Conservation (phyloP, 1,140 invertebrate genomes). For the Solen grandis region DNA sequence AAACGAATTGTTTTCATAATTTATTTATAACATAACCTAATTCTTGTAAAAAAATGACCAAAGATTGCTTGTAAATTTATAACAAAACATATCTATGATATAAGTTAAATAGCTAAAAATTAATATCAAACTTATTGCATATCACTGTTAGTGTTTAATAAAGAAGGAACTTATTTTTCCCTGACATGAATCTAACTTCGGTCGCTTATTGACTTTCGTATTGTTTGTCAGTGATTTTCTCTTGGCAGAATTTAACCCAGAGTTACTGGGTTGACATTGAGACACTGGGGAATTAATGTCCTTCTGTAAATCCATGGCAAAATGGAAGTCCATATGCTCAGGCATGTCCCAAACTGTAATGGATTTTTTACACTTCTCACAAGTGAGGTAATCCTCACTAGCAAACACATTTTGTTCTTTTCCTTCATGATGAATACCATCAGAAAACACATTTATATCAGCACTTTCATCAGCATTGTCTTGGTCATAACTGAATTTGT, state of each 20-base stretch:
- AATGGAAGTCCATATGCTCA: slow-evolving; percentile 81
- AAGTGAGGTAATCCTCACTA: slow-evolving; percentile 67
- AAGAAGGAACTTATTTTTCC: slow-evolving; percentile 33
- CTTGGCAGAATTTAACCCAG: not conserved
- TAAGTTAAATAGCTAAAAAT: not conserved
- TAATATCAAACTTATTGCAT: too few species aligned
- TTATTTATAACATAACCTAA: not conserved
- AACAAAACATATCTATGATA: not conserved
- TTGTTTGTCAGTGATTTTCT: slow-evolving; percentile 16
- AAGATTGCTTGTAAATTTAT: too few species aligned
- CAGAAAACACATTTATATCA: not conserved
- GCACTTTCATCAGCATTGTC: not conserved
- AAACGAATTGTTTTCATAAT: not conserved
- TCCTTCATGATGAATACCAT: not conserved
- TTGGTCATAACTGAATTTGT: not conserved
- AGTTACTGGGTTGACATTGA: not conserved
- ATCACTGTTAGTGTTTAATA: slow-evolving; percentile 1
- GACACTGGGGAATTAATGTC: slow-evolving; percentile 33
- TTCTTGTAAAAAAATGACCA: not conserved
- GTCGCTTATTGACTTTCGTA: slow-evolving; percentile 22
- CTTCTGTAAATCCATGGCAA: slow-evolving; percentile 78
- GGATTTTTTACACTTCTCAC: slow-evolving; percentile 77
- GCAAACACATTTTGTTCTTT: not conserved
- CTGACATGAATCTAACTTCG: slow-evolving; percentile 25
- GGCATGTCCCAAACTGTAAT: slow-evolving; percentile 79